phyloP scores from a whole-genome alignment of 2,888 invertebrate species.

The Antheraea assamensis region DNA sequence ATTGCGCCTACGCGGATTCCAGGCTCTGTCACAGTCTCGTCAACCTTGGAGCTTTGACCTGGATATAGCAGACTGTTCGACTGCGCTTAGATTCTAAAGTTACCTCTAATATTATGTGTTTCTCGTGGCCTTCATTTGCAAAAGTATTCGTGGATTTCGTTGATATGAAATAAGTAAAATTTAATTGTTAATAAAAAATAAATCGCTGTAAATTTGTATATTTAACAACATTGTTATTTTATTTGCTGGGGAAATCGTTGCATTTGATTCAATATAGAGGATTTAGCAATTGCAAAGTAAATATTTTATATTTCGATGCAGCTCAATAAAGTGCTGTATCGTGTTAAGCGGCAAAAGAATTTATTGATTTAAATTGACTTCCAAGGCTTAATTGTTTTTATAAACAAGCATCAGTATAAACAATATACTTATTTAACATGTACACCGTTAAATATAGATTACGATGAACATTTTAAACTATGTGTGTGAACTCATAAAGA shows the following conservation, averaged over 20 bases:
- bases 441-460: no score
- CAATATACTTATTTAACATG: no score
- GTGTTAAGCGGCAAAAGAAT: no score
- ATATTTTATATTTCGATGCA: no score
- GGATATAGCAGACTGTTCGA: slow-evolving; percentile 50
- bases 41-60: slow-evolving; percentile 66
- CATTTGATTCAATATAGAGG: no score
- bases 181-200: neutral
- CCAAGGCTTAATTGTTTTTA: no score
- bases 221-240: neutral
- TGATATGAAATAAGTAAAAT: neutral
- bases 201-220: neutral
- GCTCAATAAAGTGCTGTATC: no score
- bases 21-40: slow-evolving; percentile 54
- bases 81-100: slow-evolving; percentile 23
- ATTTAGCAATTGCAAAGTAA: no score
- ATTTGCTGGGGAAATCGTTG: neutral
- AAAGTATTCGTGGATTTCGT: neutral
- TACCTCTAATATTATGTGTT: slow-evolving; percentile 11
- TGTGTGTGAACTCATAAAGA: no score
- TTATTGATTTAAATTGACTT: no score
- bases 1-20: slow-evolving; percentile 72
- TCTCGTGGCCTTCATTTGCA: neutral
- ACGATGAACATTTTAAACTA: no score
- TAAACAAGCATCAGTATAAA: neutral